Conservation (phyloP, 2,888 invertebrate genomes). For the Candidula unifasciata region DNA sequence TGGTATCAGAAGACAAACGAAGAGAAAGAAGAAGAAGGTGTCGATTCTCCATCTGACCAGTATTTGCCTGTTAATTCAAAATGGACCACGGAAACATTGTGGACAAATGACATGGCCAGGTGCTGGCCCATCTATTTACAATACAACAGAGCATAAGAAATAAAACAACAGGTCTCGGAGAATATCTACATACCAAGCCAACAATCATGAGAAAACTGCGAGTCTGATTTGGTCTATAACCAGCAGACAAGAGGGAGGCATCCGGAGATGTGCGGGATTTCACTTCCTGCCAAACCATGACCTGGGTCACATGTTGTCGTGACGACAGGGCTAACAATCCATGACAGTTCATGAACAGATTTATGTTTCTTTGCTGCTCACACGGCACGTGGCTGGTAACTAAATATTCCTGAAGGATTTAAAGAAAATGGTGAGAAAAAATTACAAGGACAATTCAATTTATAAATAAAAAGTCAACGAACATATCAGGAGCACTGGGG, state of each 20-base stretch:
- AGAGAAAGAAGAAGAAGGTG: too few species aligned
- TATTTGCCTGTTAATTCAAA: too few species aligned
- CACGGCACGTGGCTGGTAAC: constrained; percentile 87
- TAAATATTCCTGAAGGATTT: constrained; percentile 82
- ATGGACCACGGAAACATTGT: too few species aligned
- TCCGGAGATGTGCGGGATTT: background rate
- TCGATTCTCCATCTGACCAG: too few species aligned
- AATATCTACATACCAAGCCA: constrained; percentile 68
- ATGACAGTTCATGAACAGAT: constrained; percentile 86
- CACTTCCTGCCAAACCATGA: constrained; percentile 77
- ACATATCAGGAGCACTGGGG: too few species aligned
- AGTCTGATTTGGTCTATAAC: constrained; percentile 70
- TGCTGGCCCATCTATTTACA: background rate
- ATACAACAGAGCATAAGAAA: background rate
- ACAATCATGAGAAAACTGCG: constrained; percentile 75
- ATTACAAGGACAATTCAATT: too few species aligned
- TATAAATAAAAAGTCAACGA: too few species aligned
- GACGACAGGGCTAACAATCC: constrained; percentile 82
- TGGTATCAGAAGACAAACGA: too few species aligned
- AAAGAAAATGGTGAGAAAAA: background rate
- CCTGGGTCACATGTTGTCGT: constrained; percentile 68
- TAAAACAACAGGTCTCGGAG: background rate
- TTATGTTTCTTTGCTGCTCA: constrained; percentile 86
- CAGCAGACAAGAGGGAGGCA: constrained; percentile 57
- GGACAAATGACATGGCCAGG: background rate